Evolutionary conservation across 2,888 invertebrate genomes (phyloP), one percentile per base, ranked within the genome.

Genomic region (Aphodius sticticus): DNA sequence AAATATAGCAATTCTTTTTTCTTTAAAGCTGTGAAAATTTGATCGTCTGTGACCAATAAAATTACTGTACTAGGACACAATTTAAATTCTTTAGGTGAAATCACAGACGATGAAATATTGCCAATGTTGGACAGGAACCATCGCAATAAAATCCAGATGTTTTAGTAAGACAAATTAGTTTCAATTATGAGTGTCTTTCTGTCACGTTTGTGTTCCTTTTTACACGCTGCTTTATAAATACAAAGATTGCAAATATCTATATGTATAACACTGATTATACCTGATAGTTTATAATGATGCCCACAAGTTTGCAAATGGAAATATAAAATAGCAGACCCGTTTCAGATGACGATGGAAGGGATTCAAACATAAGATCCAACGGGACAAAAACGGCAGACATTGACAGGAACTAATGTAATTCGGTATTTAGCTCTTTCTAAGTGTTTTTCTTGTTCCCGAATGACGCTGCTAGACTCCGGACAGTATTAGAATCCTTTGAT

Each of bases 351-450:
- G 91, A 90, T 87, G 90, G 90, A 85, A 90, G 90, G 87, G 91
- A 90, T 88, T 91, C 91, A 86, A 92, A 91, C 88, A 89, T 92
- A 86, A 90, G 91, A 86, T 92, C 91, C 86, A 92, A 92, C 88
- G 92, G 92, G 89, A 92, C 92, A 88, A 92, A 92, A 88, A 88
- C 90, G 84, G 89, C 89, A 85, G 90, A 90, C 86, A 88, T 90
- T 84, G 85, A 83, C 83, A 84, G 84, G 83, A 86, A 87, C 85
- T 87, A 86, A 85, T 81, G 75, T 35, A 69, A 69, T 76, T 76
- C 53, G 78, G 78, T 78, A 78, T 36, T 38, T 75, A 69, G 12
- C 12, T 16, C n/a, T 38, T 70, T 71, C 6, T n/a, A 6, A 7
- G 6, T 53, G 53, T 53, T 7, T 53, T 53, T 53, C 53, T 3